Evolutionary conservation across 2,888 invertebrate genomes (phyloP), one percentile per base, ranked within the genome.

Genomic region (Amorpha juglandis): DNA sequence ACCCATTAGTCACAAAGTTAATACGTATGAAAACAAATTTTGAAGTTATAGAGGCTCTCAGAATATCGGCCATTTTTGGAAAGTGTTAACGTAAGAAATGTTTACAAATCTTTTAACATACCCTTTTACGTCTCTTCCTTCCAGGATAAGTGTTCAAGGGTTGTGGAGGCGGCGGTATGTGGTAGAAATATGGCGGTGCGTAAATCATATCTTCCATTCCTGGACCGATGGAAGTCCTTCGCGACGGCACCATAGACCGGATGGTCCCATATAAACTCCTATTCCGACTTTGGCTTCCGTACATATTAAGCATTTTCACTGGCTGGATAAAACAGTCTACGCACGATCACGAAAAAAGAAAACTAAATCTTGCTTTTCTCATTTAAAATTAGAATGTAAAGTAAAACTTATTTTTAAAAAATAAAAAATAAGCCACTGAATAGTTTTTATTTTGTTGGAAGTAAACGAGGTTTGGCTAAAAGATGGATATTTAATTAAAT

Each of bases 121-220:
- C 93, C 88, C 87, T 80, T 84, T 92, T 93, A 53, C 91, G 86
- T 74, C 89, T 88, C 68, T 92, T 92, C 68, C 92, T 90, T 70
- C 90, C 91, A 86, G 93, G 93, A 76, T 87, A 92, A 12, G 93
- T 93, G 77, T 90, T 91, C 65, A 91, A 71, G 12, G 90, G 83
- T 71, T 89, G 90, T 53, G 87, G 89, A 16, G 86, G 87, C 6
- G 92, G 91, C 68, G 91, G 92, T 63, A 92, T 83, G 71, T 92
- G 93, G 79, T 90, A 92, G 77, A 92, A 91, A 74, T 92, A 92
- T 11, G 91, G 90, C 52, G 91, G 88, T 0, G 84, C 82, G 70
- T 81, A 90, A 73, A 91, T 66, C 50, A 91, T 70, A 62, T 93
- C 92, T 52, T 92, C 92, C 42, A 88, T 72, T 0, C 82, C 81